phyloP scores from a whole-genome alignment of 2,888 invertebrate species.

The Troides aeacus region DNA sequence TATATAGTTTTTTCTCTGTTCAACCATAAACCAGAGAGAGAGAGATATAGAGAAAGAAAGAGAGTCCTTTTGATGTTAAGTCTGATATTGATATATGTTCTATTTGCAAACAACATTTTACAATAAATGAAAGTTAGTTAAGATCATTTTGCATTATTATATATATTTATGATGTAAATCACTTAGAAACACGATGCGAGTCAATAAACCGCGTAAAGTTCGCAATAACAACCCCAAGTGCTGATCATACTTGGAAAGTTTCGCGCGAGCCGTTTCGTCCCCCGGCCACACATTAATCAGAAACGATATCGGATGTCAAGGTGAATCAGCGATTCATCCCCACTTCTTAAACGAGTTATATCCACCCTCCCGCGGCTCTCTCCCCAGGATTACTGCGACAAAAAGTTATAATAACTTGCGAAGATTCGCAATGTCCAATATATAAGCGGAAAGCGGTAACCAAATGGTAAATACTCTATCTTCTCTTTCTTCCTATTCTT shows the following conservation, averaged over 20 bases:
- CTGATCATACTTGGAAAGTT: constrained; percentile 6
- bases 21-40: too few species aligned
- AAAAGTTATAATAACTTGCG: constrained; percentile 36
- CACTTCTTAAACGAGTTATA: constrained; percentile 26
- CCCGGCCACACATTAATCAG: constrained; percentile 25
- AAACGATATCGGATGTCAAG: constrained; percentile 22
- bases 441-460: constrained; percentile 4
- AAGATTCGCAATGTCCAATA: constrained; percentile 16
- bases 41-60: not conserved
- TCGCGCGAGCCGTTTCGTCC: constrained; percentile 2
- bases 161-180: not conserved
- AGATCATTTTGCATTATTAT: not conserved
- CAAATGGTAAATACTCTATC: too few species aligned
- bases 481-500: too few species aligned
- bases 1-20: too few species aligned
- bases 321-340: constrained; percentile 23
- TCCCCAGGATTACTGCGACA: constrained; percentile 31
- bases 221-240: constrained; percentile 3
- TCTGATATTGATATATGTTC: not conserved
- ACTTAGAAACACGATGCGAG: not conserved
- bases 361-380: constrained; percentile 18
- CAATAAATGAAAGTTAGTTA: not conserved
- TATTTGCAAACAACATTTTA: not conserved
- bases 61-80: not conserved
- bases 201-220: constrained; percentile 5